Conservation (phyloP, 1,140 invertebrate species). For the Pseudobourletiella spinata region DNA sequence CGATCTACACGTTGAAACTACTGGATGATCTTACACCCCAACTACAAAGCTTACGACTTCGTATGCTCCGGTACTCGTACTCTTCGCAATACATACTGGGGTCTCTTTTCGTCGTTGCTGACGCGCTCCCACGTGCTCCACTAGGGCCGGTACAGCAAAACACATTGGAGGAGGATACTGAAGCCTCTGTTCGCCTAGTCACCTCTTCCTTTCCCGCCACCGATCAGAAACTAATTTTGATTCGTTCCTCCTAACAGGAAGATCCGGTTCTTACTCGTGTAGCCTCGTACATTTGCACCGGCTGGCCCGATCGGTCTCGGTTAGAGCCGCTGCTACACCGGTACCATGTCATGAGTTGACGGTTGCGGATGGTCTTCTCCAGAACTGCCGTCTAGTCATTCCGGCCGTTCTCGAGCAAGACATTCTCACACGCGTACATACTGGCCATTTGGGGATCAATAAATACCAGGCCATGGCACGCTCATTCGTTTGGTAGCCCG, state of each 20-base stretch:
- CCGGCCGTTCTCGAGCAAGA: too few relatives aligned
- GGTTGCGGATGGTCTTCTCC: background rate
- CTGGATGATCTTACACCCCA: slow-evolving; percentile 39
- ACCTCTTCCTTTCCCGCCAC: too few relatives aligned
- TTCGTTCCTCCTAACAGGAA: too few relatives aligned
- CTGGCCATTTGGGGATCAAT: too few relatives aligned
- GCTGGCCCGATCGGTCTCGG: too few relatives aligned
- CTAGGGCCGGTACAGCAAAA: background rate
- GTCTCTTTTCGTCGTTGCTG: slow-evolving; percentile 37
- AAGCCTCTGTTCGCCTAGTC: background rate
- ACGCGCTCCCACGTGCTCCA: slow-evolving; percentile 37
- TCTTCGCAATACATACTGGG: slow-evolving; percentile 37
- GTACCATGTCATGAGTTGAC: background rate
- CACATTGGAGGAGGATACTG: background rate
- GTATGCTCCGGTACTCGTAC: slow-evolving; percentile 39
- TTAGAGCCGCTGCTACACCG: background rate
- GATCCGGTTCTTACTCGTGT: too few relatives aligned
- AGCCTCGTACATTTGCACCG: background rate
- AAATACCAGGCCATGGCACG: too few relatives aligned
- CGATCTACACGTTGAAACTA: slow-evolving; percentile 34
- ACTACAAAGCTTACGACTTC: slow-evolving; percentile 40
- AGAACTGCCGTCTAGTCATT: too few relatives aligned
- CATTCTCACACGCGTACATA: too few relatives aligned
- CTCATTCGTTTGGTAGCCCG: too few relatives aligned
- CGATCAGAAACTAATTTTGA: slow-evolving; percentile 6